Base-by-base conservation (phyloP, 2,113 vertebrate species). In the Ovis aries region DNA sequence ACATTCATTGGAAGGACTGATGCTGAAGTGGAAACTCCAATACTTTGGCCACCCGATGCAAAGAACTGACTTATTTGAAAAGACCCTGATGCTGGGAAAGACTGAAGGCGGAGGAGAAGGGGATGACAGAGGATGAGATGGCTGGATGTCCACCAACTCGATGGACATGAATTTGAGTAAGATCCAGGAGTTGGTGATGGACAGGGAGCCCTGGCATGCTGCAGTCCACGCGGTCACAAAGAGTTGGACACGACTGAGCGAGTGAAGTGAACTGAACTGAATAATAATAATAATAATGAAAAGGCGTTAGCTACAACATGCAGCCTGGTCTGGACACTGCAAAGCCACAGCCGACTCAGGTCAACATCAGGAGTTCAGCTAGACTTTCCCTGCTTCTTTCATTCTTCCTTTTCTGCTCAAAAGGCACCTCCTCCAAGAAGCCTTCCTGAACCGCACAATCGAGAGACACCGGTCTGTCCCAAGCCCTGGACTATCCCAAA, bases 111-210 rank as follows among this genome's bases (percentile, higher is more conserved):
- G 67, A 64, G 31, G 62, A 71, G 67, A 40, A 71, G 10, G 67
- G n/a, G n/a, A 71, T 0, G 19, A 23, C n/a, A 36, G 67, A 71
- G 9, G n/a, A 40, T 12, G n/a, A 71, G 67, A 71, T 40, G 67
- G 0, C 0, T 23, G 19, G 67, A 71, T 23, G 67, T 21, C n/a
- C n/a, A 71, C 67, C 0, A 0, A 40, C 67, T 71, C 0, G 2
- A 71, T 40, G 19, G 67, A 23, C 67, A 12, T 40, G n/a, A 23
- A 5, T 40, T 6, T 40, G 67, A 23, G n/a, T 23, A 12, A 23
- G 17, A 2, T 71, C 67, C 3, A 0, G 67, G n/a, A 40, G n/a
- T 6, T 23, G 67, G 67, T 40, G 19, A 23, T 71, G 19, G 67
- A 23, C n/a, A 23, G 5, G 67, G 9, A 40, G 19, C 2, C 67